Conservation (phyloP, 2,797 vertebrate genomes). For the Propithecus perrieri region DNA sequence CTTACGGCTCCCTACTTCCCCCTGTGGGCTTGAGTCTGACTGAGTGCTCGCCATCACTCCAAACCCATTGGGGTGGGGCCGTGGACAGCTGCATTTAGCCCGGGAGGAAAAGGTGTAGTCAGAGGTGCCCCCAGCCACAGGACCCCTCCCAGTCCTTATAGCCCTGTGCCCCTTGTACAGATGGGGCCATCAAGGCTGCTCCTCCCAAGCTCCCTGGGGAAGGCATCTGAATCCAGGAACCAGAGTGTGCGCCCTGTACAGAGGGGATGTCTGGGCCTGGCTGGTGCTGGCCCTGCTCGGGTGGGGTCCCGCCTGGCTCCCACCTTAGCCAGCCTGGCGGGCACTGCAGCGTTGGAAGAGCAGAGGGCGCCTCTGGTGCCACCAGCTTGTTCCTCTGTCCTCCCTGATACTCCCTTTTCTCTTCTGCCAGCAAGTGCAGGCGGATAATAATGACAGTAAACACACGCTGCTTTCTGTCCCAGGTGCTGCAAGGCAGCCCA, state of each 20-base stretch:
- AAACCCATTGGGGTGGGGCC: fast-evolving
- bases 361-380: not conserved
- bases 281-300: not conserved
- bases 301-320: not conserved
- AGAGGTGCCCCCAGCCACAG: not conserved
- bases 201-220: not conserved
- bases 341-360: no score
- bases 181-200: not conserved
- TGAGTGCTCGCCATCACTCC: fast-evolving
- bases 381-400: no score
- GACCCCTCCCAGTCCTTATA: not conserved
- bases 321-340: not conserved
- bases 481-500: fast-evolving
- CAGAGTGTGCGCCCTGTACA: fast-evolving
- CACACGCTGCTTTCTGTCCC: fast-evolving
- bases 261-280: not conserved
- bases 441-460: fast-evolving
- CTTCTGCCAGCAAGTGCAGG: not conserved
- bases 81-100: not conserved
- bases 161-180: not conserved
- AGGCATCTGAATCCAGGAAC: not conserved
- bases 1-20: not conserved
- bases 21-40: not conserved
- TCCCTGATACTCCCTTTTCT: not conserved
- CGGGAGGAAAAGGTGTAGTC: not conserved